Conservation (phyloP, 1,140 invertebrate genomes). For the Hestina assimilis region DNA sequence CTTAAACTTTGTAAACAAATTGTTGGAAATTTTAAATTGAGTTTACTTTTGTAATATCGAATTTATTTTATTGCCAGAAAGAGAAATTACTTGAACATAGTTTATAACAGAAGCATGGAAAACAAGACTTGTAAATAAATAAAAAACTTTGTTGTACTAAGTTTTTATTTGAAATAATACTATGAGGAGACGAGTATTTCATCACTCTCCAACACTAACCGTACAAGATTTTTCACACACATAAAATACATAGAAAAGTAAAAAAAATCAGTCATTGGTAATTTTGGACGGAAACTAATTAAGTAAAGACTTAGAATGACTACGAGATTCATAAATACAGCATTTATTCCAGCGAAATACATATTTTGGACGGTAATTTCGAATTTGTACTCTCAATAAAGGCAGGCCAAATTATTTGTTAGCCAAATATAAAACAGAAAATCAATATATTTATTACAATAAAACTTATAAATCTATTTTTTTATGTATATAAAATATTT, state of each 20-base stretch:
- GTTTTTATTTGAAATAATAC: conserved; percentile 66
- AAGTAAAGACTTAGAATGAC: conserved; percentile 57
- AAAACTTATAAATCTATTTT: conserved; percentile 12
- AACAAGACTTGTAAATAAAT: conserved; percentile 16
- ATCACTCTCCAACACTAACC: conserved; percentile 41
- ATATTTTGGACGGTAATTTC: conserved; percentile 45
- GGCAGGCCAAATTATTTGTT: neutral
- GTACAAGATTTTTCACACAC: conserved; percentile 56
- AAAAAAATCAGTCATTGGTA: conserved; percentile 70
- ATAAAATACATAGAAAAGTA: conserved; percentile 47
- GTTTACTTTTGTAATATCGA: no score
- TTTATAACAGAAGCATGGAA: no score
- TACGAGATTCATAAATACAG: conserved; percentile 51
- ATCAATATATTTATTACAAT: conserved; percentile 8
- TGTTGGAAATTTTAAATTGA: neutral
- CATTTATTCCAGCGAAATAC: conserved; percentile 17
- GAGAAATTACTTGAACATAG: no score
- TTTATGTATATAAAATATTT: conserved; percentile 26
- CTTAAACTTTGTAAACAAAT: neutral
- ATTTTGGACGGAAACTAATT: conserved; percentile 76
- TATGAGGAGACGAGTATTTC: conserved; percentile 52
- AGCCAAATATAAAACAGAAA: conserved; percentile 11
- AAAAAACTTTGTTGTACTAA: conserved; percentile 26
- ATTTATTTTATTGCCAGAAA: no score
- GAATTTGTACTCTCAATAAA: conserved; percentile 36